Conservation (phyloP, 2,113 vertebrate genomes). For the Uropsilus gracilis region DNA sequence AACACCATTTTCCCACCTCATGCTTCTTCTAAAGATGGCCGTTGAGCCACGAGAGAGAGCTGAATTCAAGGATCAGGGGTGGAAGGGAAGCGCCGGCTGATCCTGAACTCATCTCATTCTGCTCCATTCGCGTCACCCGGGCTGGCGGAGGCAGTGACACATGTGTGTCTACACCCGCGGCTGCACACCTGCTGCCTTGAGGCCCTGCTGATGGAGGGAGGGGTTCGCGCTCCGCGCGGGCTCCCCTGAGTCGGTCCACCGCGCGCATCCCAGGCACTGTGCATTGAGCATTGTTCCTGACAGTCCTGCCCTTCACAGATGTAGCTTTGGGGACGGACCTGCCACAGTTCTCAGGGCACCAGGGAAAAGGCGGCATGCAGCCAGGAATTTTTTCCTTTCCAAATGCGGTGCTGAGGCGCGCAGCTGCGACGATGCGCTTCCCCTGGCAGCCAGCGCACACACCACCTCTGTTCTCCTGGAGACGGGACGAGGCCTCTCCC, state of each 20-base stretch:
- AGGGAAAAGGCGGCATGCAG: conserved; percentile 74
- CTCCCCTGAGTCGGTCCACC: conserved; percentile 75
- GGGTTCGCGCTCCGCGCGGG: conserved; percentile 4
- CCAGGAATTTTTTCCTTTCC: conserved; percentile 69
- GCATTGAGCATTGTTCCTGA: conserved; percentile 83
- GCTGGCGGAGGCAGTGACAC: background rate
- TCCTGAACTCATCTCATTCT: background rate
- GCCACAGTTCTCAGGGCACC: conserved; percentile 70
- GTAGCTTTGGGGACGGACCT: conserved; percentile 75
- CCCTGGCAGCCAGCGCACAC: conserved; percentile 4
- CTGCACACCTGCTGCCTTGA: conserved; percentile 55
- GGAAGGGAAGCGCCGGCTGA: background rate
- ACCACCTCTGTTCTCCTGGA: conserved; percentile 66
- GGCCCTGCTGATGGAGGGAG: background rate
- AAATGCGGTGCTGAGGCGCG: conserved; percentile 76
- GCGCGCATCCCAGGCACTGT: conserved; percentile 64
- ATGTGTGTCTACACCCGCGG: conserved; percentile 4
- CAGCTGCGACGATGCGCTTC: conserved; percentile 79
- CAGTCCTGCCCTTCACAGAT: conserved; percentile 79
- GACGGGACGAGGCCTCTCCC: conserved; percentile 44
- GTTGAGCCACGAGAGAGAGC: background rate
- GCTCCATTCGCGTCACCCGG: background rate
- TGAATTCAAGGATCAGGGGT: background rate
- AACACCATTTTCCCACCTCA: background rate
- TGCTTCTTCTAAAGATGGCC: background rate